Evolutionary conservation across 1,140 invertebrate genomes (phyloP).

Genomic region (Linepithema humile): DNA sequence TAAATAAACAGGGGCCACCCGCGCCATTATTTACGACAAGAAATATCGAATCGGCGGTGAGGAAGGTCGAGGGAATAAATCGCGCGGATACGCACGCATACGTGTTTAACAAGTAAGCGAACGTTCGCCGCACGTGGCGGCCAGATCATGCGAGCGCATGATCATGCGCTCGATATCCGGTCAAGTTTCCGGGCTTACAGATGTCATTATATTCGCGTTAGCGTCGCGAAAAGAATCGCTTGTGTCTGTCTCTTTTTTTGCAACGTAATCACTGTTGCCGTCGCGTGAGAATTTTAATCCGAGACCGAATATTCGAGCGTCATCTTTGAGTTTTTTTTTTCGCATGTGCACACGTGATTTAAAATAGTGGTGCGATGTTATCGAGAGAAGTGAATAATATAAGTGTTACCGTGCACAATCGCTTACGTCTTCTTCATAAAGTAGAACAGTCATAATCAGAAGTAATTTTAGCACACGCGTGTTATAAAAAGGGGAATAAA

Average conservation of each 20-base stretch:
- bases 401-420: background rate
- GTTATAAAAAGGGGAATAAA: background rate
- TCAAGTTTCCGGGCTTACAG: slow-evolving; percentile 66
- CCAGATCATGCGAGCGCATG: slow-evolving; percentile 54
- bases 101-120: background rate
- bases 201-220: slow-evolving; percentile 74
- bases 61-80: slow-evolving; percentile 21
- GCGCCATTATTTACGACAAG: slow-evolving; percentile 64
- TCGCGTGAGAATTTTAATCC: slow-evolving; percentile 4
- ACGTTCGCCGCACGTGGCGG: background rate
- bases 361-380: slow-evolving; percentile 4
- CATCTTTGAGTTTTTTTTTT: background rate
- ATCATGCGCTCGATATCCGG: slow-evolving; percentile 56
- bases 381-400: slow-evolving; percentile 12
- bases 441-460: background rate
- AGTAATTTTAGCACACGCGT: no score
- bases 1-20: slow-evolving; percentile 62
- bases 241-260: slow-evolving; percentile 11
- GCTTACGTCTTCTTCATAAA: slow-evolving; percentile 4
- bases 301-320: background rate
- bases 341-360: background rate
- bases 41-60: slow-evolving; percentile 50
- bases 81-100: background rate
- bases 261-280: background rate
- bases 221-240: slow-evolving; percentile 19